Percentiles rank a stretch among this genome's conserved stretches.
Conservation (phyloP, 2,888 invertebrate genomes). For the Drosophila longiperda region DNA sequence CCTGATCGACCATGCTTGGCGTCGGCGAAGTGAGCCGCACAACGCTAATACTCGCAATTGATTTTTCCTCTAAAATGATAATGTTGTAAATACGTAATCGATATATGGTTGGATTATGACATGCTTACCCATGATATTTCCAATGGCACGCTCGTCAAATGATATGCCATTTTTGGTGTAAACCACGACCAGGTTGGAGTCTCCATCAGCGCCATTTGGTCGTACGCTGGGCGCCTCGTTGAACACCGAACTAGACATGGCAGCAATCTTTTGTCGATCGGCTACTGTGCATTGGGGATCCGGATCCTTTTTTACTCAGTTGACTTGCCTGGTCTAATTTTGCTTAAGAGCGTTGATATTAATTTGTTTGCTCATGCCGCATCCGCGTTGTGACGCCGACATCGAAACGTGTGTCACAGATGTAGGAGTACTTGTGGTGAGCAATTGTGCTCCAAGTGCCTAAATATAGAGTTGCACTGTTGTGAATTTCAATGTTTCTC, state of each 20-base stretch:
- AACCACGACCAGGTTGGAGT: slow-evolving; percentile 89
- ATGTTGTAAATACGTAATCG: not conserved
- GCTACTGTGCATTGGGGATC: slow-evolving; percentile 20
- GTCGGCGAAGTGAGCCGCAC: slow-evolving; percentile 86
- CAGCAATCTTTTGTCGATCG: slow-evolving; percentile 21
- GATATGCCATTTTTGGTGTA: slow-evolving; percentile 95
- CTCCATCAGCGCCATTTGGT: slow-evolving; percentile 64
- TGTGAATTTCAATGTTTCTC: slow-evolving; percentile 10
- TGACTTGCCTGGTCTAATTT: slow-evolving; percentile 20
- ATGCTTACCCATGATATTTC: slow-evolving; percentile 91
- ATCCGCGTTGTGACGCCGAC: slow-evolving; percentile 75
- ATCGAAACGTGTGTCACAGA: slow-evolving; percentile 36
- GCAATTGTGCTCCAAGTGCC: slow-evolving; percentile 18
- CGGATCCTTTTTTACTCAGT: slow-evolving; percentile 4
- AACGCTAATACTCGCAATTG: slow-evolving; percentile 88
- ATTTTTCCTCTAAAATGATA: slow-evolving; percentile 84
- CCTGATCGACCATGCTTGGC: slow-evolving; percentile 84
- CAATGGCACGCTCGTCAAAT: slow-evolving; percentile 92
- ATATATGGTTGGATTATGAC: not conserved
- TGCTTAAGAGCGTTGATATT: slow-evolving; percentile 33
- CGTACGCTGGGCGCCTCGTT: slow-evolving; percentile 72
- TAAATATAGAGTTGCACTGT: slow-evolving; percentile 35
- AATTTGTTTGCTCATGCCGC: slow-evolving; percentile 63
- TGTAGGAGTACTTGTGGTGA: slow-evolving; percentile 13
- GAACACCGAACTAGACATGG: slow-evolving; percentile 84